Percentiles rank a stretch among this genome's conserved stretches.
Conservation (phyloP, 1,140 invertebrate genomes). For the Bombus difficillimus region DNA sequence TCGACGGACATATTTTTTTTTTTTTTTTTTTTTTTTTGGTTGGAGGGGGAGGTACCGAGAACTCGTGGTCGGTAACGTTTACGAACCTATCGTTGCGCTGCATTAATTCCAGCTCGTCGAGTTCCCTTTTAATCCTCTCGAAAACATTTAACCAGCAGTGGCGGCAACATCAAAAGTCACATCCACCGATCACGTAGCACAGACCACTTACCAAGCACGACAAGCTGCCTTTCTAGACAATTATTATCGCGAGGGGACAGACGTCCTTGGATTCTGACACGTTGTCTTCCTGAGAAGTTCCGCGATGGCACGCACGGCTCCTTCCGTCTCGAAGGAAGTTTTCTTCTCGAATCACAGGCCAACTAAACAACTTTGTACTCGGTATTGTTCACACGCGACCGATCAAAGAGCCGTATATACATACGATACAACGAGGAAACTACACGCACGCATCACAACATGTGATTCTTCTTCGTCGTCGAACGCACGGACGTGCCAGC, state of each 20-base stretch:
- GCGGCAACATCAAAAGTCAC: constrained; percentile 7
- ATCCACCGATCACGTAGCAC: constrained; percentile 1
- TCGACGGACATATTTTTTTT: background rate
- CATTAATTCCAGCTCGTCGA: constrained; percentile 5
- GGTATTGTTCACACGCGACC: constrained; percentile 30
- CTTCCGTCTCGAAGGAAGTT: background rate
- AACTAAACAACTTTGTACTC: background rate
- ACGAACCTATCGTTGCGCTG: constrained; percentile 12
- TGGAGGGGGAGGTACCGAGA: too few species aligned
- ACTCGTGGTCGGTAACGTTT: constrained; percentile 18
- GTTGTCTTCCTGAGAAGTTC: background rate
- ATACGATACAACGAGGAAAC: constrained; percentile 23
- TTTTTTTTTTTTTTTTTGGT: background rate
- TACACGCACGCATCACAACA: constrained; percentile 15
- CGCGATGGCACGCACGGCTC: background rate
- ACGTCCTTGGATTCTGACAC: background rate
- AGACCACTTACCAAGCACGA: constrained; percentile 37
- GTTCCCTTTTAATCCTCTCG: background rate
- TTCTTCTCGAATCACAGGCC: constrained; percentile 2
- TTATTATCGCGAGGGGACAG: constrained; percentile 18
- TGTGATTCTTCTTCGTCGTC: background rate
- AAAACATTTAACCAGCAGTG: background rate
- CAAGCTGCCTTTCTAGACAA: constrained; percentile 5
- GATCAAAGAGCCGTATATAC: constrained; percentile 13
- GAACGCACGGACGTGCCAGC: background rate